Conservation (phyloP, 2,113 vertebrate species). For the Nothocercus julius region DNA sequence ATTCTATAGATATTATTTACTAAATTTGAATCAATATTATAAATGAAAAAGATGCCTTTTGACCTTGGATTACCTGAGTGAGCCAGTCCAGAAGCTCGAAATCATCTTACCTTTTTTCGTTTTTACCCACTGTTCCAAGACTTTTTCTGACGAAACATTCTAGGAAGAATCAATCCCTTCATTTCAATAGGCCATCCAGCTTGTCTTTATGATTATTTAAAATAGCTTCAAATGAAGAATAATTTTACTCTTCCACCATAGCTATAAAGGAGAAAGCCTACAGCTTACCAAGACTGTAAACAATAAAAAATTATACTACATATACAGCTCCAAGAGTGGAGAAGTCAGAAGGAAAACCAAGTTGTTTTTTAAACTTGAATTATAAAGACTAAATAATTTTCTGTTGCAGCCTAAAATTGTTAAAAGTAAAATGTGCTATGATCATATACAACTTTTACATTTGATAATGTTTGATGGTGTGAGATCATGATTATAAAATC, state of each 20-base stretch:
- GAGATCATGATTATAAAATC: constrained; percentile 29
- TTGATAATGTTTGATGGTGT: neutral
- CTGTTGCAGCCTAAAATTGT: neutral
- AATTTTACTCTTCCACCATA: neutral
- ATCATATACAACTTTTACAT: neutral
- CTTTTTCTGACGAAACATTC: neutral
- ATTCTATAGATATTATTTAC: neutral
- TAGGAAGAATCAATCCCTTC: neutral
- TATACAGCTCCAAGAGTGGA: neutral
- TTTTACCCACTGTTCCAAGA: neutral
- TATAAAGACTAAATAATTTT: neutral
- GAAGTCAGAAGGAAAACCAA: neutral
- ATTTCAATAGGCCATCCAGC: neutral
- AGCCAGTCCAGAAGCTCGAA: neutral
- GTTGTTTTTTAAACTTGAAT: neutral
- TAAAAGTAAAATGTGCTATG: neutral
- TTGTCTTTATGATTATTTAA: neutral
- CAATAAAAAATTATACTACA: neutral
- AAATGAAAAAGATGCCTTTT: neutral
- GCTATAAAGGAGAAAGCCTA: neutral
- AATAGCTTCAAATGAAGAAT: neutral
- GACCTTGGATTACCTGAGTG: neutral
- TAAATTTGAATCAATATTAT: neutral
- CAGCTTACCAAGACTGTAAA: neutral
- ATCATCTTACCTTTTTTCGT: neutral